Evolutionary conservation across 2,797 vertebrate genomes (phyloP), one percentile per base, ranked within the genome.

Genomic region (Tarsius wallacei): DNA sequence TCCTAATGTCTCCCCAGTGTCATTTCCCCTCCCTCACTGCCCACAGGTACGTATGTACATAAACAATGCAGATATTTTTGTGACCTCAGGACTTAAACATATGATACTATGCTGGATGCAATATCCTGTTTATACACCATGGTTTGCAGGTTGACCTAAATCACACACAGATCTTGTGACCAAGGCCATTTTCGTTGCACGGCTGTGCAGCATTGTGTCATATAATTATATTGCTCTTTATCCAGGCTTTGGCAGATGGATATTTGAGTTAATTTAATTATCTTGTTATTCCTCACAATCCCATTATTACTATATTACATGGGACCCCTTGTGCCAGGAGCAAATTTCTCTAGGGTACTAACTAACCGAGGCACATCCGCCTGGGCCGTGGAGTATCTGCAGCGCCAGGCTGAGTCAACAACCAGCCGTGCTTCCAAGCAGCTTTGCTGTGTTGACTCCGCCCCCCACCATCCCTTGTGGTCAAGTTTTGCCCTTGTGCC

Each of bases 61-160:
- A 77, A 68, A 36, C 3, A 31, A 24, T 3, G 0, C 4, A n/a
- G 33, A 57, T 9, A 7, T 28, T 94, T 95, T 22, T n/a, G 15
- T 57, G 33, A 31, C 71, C 91, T 84, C 22, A 31, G 51, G 82
- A 63, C 33, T 63, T 51, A 49, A 76, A 47, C 16, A 12, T 36
- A 47, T 2, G 22, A 31, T 85, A 4, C 49, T 57, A 24, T 19
- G 16, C 16, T 51, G 33, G 77, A 24, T 59, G 28, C 19, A 19
- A 1, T 15, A 55, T 76, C 53, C 68, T 47, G 33, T 16, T 6
- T 13, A 15, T 24, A 1, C 26, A 0, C 22, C 8, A 5, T 55
- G 24, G 42, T 95, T 95, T 89, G 66, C 84, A 74, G 80, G 64
- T 86, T 31, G 36, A 15, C 57, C 70, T 78, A 84, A 84, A 83